Base-by-base conservation (phyloP, 2,888 invertebrate species). In the Teleogryllus oceanicus region DNA sequence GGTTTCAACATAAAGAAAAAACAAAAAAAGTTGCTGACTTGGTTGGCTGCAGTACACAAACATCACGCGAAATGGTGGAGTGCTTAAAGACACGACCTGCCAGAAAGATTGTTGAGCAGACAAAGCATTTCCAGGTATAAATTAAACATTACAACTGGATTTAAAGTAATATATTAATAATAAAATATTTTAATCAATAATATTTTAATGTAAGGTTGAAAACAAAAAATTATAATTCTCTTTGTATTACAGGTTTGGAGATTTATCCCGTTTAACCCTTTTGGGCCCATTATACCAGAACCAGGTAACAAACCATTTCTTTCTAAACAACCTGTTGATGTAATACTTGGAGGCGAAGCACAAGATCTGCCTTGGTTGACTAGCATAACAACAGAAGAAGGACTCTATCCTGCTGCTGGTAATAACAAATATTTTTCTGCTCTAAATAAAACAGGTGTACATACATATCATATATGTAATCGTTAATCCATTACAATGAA, bases 1-100 rank as follows among this genome's bases (percentile, higher is more conserved):
- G 92, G 79, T 88, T 90, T 83, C 89, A 89, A 51, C 89, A 91
- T 0, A 87, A 88, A 1, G 89, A 91, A 83, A 92, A 92, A 83
- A 90, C 94, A 0, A 88, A 88, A 81, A 88, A 90, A 79, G 84
- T 94, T 75, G 92, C 91, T 0, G 85, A 87, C 16, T 85, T 89
- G n/a, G 87, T 94, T 16, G 92, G 93, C 21, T 94, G 94, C 83
- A 90, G 92, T 2, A 88, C 88, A 1, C 82, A 84, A 11, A 88
- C 85, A 83, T 90, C 87, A 49, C 85, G 85, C 78, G 89, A 89
- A 49, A 89, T 94, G 87, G 87, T 92, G 0, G 89, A 90, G 8
- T 94, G 94, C 84, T 87, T 94, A 75, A 90, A 89, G 83, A 87
- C 88, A 82, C 88, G 92, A 77, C 90, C 92, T 0, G 92, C 89